Evolutionary conservation across 2,888 invertebrate genomes (phyloP).

Genomic region (Phyllotreta cruciferae): DNA sequence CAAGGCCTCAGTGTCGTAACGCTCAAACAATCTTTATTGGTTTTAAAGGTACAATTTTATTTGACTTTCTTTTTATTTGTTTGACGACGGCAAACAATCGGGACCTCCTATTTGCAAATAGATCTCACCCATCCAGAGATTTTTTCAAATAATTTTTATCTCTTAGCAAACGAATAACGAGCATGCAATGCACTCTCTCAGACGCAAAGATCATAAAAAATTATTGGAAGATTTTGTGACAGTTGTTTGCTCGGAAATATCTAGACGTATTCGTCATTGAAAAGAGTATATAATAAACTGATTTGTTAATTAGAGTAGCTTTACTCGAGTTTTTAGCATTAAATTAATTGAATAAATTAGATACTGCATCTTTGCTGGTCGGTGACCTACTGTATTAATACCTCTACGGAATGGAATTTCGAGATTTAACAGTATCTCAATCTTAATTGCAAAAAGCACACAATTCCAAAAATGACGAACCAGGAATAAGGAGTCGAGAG

Average conservation of each 20-base stretch:
- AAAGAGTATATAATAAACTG: too few species aligned
- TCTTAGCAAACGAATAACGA: slow-evolving; percentile 32
- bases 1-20: slow-evolving; percentile 29
- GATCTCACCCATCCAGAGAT: slow-evolving; percentile 48
- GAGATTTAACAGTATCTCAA: slow-evolving; percentile 52
- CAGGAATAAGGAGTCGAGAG: slow-evolving; percentile 51
- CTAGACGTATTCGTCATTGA: too few species aligned
- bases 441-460: slow-evolving; percentile 55
- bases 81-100: slow-evolving; percentile 45
- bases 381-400: slow-evolving; percentile 22
- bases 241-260: slow-evolving; percentile 25
- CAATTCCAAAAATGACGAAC: slow-evolving; percentile 52
- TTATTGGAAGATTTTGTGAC: slow-evolving; percentile 15
- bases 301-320: too few species aligned
- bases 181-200: slow-evolving; percentile 30
- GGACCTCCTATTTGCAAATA: slow-evolving; percentile 49
- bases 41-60: slow-evolving; percentile 46
- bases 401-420: slow-evolving; percentile 48
- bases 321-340: too few species aligned
- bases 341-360: too few species aligned
- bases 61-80: slow-evolving; percentile 44
- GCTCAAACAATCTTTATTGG: slow-evolving; percentile 45
- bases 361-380: too few species aligned
- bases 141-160: slow-evolving; percentile 45
- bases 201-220: slow-evolving; percentile 21